Evolutionary conservation across 2,888 invertebrate species (phyloP).

Genomic region (Proisotoma minuta): DNA sequence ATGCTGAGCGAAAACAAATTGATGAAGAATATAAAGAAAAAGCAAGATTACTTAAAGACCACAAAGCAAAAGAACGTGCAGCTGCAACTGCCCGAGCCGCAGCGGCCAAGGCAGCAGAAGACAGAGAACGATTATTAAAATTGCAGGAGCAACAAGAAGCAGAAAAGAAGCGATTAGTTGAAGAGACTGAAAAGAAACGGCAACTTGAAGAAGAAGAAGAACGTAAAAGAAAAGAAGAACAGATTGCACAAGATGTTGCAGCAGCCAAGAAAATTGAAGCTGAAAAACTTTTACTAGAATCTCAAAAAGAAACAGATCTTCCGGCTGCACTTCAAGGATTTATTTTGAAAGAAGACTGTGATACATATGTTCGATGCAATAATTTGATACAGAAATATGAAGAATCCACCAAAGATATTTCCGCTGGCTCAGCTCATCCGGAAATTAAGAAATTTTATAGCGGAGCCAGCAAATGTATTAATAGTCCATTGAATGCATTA

Average conservation of each 20-base stretch:
- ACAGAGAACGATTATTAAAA: slow-evolving; percentile 1
- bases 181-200: slow-evolving; percentile 4
- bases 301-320: slow-evolving; percentile 12
- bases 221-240: slow-evolving; percentile 1
- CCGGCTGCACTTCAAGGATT: slow-evolving; percentile 34
- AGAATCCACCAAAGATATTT: slow-evolving; percentile 30
- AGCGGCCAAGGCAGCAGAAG: slow-evolving; percentile 11
- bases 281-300: slow-evolving; percentile 2
- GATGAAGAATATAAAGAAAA: slow-evolving; percentile 14
- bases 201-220: slow-evolving; percentile 7
- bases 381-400: slow-evolving; percentile 32
- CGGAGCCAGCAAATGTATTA: slow-evolving; percentile 41
- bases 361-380: slow-evolving; percentile 31
- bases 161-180: too few species aligned
- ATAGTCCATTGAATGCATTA: slow-evolving; percentile 43
- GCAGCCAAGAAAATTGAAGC: slow-evolving; percentile 7
- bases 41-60: slow-evolving; percentile 10
- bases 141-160: neutral
- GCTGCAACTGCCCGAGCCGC: slow-evolving; percentile 6
- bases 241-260: slow-evolving; percentile 4
- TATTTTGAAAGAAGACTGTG: slow-evolving; percentile 33
- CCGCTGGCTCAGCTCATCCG: slow-evolving; percentile 26
- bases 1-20: neutral
- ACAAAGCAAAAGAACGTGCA: slow-evolving; percentile 20
- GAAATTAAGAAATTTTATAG: slow-evolving; percentile 38